A percentile compares a stretch with the other conserved stretches of the same genome.
Evolutionary conservation across 1,140 invertebrate genomes (phyloP).

Genomic region (Maniola jurtina): DNA sequence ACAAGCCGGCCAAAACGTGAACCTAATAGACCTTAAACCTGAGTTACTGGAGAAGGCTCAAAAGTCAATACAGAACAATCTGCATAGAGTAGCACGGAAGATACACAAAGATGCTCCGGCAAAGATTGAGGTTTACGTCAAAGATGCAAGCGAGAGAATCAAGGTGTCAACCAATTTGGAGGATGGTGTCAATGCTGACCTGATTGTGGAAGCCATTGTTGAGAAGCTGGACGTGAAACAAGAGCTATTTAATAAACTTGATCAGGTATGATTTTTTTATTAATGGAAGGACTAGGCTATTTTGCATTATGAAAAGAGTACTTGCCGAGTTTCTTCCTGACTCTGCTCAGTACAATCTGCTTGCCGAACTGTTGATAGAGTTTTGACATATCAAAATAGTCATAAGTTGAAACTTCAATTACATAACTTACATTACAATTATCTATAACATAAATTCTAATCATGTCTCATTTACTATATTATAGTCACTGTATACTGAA

Average conservation of each 20-base stretch:
- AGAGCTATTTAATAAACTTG: slow-evolving; percentile 85
- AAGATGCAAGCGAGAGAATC: slow-evolving; percentile 80
- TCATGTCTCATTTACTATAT: no score
- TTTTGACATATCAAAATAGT: no score
- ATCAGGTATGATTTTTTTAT: slow-evolving; percentile 60
- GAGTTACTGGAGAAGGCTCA: slow-evolving; percentile 85
- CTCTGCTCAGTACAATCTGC: no score
- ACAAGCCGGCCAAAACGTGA: slow-evolving; percentile 87
- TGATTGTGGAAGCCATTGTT: slow-evolving; percentile 92
- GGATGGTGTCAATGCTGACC: slow-evolving; percentile 78
- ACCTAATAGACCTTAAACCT: slow-evolving; percentile 86
- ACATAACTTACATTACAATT: no score
- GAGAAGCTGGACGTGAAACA: slow-evolving; percentile 90
- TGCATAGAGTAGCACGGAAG: slow-evolving; percentile 88
- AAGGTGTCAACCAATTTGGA: slow-evolving; percentile 72
- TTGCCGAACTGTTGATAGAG: no score
- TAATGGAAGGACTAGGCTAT: background rate
- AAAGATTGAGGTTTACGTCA: slow-evolving; percentile 82
- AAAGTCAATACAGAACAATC: slow-evolving; percentile 83
- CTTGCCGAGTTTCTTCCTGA: no score
- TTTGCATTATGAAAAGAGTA: no score
- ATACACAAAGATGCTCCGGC: slow-evolving; percentile 83
- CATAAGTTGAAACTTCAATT: no score
- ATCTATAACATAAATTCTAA: no score
- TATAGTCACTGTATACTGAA: no score